Evolutionary conservation across 2,888 invertebrate species (phyloP).

Genomic region (Diadegma fenestrale): DNA sequence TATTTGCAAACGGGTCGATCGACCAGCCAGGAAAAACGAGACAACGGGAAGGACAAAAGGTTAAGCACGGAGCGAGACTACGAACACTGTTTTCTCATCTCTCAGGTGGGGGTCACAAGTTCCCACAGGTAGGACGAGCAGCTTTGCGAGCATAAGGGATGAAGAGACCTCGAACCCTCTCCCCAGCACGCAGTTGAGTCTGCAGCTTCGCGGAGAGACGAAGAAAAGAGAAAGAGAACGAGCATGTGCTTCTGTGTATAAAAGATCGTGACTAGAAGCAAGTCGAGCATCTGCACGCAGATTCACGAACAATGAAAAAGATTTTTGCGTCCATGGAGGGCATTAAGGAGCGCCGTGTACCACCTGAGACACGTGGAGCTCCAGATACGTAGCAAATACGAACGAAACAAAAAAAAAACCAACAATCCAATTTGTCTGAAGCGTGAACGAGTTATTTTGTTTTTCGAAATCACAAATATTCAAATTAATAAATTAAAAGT

Average conservation of each 20-base stretch:
- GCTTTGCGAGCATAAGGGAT: slow-evolving; percentile 47
- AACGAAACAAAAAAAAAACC: neutral
- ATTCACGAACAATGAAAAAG: slow-evolving; percentile 49
- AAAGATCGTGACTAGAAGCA: slow-evolving; percentile 37
- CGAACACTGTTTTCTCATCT: slow-evolving; percentile 25
- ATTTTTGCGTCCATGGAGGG: slow-evolving; percentile 40
- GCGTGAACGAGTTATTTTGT: neutral
- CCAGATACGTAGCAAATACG: neutral
- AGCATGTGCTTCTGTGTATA: slow-evolving; percentile 12
- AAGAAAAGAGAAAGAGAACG: slow-evolving; percentile 53
- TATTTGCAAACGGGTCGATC: neutral
- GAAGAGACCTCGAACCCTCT: slow-evolving; percentile 52
- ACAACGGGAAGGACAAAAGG: neutral
- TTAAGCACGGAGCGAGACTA: slow-evolving; percentile 10
- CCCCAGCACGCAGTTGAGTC: neutral
- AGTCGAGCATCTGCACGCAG: slow-evolving; percentile 57
- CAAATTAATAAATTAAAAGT: no score
- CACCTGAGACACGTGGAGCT: slow-evolving; percentile 60
- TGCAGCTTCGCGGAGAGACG: slow-evolving; percentile 41
- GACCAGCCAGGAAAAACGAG: slow-evolving; percentile 1
- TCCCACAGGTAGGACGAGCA: slow-evolving; percentile 73
- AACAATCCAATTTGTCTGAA: neutral
- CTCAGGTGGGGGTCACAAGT: slow-evolving; percentile 57
- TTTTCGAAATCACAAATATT: no score
- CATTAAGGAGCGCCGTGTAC: slow-evolving; percentile 38